Evolutionary conservation across 2,113 vertebrate genomes (phyloP), one percentile per base, ranked within the genome.

Genomic region (Osmerus eperlanus): DNA sequence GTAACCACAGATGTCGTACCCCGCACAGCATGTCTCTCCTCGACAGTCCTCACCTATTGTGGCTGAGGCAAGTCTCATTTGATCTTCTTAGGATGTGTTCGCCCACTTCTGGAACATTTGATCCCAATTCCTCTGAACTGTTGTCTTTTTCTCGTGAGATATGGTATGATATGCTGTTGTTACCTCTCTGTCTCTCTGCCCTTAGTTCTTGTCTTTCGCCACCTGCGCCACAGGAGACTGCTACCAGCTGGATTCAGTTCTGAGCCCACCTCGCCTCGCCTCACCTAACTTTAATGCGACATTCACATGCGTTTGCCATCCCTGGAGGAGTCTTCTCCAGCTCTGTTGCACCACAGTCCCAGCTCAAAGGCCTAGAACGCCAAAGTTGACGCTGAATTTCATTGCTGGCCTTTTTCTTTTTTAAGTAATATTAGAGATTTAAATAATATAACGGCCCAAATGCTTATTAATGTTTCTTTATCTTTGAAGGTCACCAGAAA

Each of bases 231-330:
- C 86, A 91, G 81, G 88, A 94, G 76, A 91, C 94, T 19, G 82
- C 84, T 4, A 54, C 78, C 3, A 94, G 91, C 91, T 97, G 96
- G 96, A 94, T 96, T 86, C 94, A 96, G 89, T 97, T 97, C 81
- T 97, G 91, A 94, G 76, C 70, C 62, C n/a, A 14, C 76, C 18
- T 51, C 54, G 54, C 13, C 41, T 9, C 32, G 4, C 32, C 19
- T 58, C 23, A 13, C 60, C 25, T 68, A 58, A 55, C 62, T 47
- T 47, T 47, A 47, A 52, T 78, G 28, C 68, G 68, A 53, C 65
- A 12, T 53, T 51, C 32, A 13, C 47, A 18, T 51, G 11, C 7
- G 15, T n/a, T 18, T 18, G 56, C 74, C 41, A 78, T 82, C 74
- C 84, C 72, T 52, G 54, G 78, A 66, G 76, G 76, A 64, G 70